These are phyloP conservation scores for Cybosia mesomella DNA, from an alignment of 2,888 invertebrate species.

Conservation along the genomic window DNA sequence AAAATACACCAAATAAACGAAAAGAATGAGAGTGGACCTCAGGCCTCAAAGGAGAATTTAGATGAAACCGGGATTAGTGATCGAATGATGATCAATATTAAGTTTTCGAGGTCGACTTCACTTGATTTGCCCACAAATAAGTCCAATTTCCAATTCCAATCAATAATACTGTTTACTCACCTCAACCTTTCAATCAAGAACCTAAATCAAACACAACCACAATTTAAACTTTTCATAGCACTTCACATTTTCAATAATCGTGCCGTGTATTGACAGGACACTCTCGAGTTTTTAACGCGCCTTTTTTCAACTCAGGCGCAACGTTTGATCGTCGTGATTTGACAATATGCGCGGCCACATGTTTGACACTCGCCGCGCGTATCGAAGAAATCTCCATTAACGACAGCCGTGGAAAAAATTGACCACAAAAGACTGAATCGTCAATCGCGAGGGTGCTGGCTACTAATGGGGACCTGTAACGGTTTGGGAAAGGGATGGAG, in stretches of 20 bases:
- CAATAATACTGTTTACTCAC: constrained; percentile 11
- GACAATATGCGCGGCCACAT: constrained; percentile 72
- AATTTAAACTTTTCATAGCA: constrained; percentile 55
- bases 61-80: too few relatives aligned
- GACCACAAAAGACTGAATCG: constrained; percentile 80
- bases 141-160: constrained; percentile 12
- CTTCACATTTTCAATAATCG: constrained; percentile 64
- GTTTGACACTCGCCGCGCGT: constrained; percentile 76
- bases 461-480: constrained; percentile 76
- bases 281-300: constrained; percentile 59
- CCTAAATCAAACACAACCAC: constrained; percentile 39
- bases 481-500: constrained; percentile 50
- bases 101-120: background rate
- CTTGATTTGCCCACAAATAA: background rate
- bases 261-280: constrained; percentile 73
- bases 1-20: too few relatives aligned
- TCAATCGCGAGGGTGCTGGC: constrained; percentile 82
- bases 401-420: constrained; percentile 80
- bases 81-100: background rate
- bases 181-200: constrained; percentile 35
- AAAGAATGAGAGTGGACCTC: too few relatives aligned
- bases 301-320: constrained; percentile 63
- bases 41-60: too few relatives aligned
- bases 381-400: constrained; percentile 83
- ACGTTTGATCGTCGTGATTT: constrained; percentile 82